Base-by-base conservation (phyloP, 2,888 invertebrate genomes). In the Mayetiola destructor region DNA sequence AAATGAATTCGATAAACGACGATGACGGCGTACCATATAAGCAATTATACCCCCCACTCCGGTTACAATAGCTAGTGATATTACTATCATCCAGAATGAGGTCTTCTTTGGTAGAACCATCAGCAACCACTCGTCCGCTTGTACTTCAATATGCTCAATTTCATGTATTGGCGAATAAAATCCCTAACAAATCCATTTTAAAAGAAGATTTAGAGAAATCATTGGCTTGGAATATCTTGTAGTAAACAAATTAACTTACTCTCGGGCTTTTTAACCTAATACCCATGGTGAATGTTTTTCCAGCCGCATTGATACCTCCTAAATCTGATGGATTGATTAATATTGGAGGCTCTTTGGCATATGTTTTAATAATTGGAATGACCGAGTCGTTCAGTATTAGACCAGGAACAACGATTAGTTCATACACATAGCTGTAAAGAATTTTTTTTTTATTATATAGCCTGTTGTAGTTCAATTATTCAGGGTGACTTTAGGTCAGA, bases 1-100 rank as follows among this genome's bases (percentile, higher is more conserved):
- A 73, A 90, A 89, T 64, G 84, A 85, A 62, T 82, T 80, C 66
- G 86, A 81, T 36, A 88, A 76, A 53, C 87, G 77, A 52, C 84
- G 77, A 69, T 88, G 85, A 29, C 87, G 76, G 55, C 87, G 66
- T 58, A 80, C 74, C 60, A 75, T 69, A 67, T 84, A 78, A 14
- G 77, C 76, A 37, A 88, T 74, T 3, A 82, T 79, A 14, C 73
- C 76, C 8, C 77, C 73, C 9, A 80, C 75, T 12, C 74, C 74
- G 30, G 73, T 61, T 14, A 73, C 72, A 9, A 80, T 63, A 36
- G 82, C 67, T 12, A 82, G 69, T 56, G 80, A 68, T 53, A 81
- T 76, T 59, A 80, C 76, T 1, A 77, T 73, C n/a, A 81, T 65
- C 18, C 76, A 64, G 5, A 60, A 35, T 14, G 63, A 64, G 39